Evolutionary conservation across 2,113 vertebrate species (phyloP).

Genomic region (Scartelaos histophorus): DNA sequence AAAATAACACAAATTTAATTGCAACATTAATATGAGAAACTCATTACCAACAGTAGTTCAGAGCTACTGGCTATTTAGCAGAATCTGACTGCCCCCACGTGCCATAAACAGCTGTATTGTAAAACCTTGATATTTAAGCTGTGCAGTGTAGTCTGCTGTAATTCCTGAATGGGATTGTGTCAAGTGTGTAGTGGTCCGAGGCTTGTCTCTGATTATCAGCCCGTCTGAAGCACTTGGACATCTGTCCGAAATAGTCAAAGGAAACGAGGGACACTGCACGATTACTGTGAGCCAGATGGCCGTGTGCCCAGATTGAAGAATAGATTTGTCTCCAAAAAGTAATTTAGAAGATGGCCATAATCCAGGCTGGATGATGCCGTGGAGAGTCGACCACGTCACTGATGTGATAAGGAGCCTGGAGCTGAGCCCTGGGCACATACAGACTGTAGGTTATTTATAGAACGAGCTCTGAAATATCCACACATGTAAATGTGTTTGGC

Average conservation of each 20-base stretch:
- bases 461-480: slow-evolving; percentile 40
- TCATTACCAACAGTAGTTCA: neutral
- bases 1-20: neutral
- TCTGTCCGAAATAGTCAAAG: slow-evolving; percentile 62
- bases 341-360: slow-evolving; percentile 77
- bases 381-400: slow-evolving; percentile 47
- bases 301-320: slow-evolving; percentile 74
- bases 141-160: slow-evolving; percentile 15
- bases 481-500: neutral
- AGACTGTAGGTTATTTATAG: slow-evolving; percentile 61
- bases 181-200: slow-evolving; percentile 12
- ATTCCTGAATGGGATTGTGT: slow-evolving; percentile 32
- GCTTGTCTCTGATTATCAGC: slow-evolving; percentile 51
- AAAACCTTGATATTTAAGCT: neutral
- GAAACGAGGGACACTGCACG: slow-evolving; percentile 40
- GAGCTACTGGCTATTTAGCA: neutral
- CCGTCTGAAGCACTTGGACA: slow-evolving; percentile 59
- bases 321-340: slow-evolving; percentile 80
- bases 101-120: neutral
- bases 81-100: neutral
- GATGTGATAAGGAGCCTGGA: slow-evolving; percentile 57
- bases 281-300: slow-evolving; percentile 74
- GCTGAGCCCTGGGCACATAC: slow-evolving; percentile 22
- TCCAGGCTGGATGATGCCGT: slow-evolving; percentile 68
- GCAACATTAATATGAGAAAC: neutral